phyloP scores from a whole-genome alignment of 2,888 invertebrate genomes.

The Lacanobia oleracea region DNA sequence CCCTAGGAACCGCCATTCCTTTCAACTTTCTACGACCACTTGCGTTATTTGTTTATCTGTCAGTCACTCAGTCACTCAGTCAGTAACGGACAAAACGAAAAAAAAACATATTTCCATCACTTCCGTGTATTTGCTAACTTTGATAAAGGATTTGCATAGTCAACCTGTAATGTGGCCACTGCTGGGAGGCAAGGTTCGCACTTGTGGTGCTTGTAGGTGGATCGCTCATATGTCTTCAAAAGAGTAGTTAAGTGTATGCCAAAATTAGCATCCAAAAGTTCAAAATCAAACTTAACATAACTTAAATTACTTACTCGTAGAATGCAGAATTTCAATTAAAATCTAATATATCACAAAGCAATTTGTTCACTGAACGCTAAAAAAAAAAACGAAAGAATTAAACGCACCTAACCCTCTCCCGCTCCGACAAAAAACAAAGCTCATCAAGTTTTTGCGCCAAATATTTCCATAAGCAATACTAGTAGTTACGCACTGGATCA shows the following conservation, averaged over 20 bases:
- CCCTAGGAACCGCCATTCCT: too few relatives aligned
- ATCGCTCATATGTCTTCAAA: too few relatives aligned
- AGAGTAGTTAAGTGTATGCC: not conserved
- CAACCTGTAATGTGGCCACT: too few relatives aligned
- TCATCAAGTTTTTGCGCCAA: conserved; percentile 53
- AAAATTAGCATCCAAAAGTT: not conserved
- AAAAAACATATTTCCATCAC: not conserved
- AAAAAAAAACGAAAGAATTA: too few relatives aligned
- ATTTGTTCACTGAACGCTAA: not conserved
- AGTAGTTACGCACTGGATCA: conserved; percentile 52
- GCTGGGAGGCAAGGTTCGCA: too few relatives aligned
- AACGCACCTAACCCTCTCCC: conserved; percentile 32
- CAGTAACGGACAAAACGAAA: not conserved
- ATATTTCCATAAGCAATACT: conserved; percentile 49
- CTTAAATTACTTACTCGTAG: not conserved
- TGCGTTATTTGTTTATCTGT: too few relatives aligned
- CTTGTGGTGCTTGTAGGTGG: too few relatives aligned
- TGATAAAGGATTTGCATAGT: not conserved
- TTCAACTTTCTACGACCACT: too few relatives aligned
- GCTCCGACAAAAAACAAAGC: conserved; percentile 36
- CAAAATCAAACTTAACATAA: not conserved
- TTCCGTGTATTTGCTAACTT: too few relatives aligned
- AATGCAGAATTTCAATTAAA: not conserved
- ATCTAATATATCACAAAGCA: not conserved
- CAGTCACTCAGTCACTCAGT: too few relatives aligned